These are phyloP conservation scores for Anorthoa munda DNA, from an alignment of 2,888 invertebrate genomes.

Conservation along the genomic window DNA sequence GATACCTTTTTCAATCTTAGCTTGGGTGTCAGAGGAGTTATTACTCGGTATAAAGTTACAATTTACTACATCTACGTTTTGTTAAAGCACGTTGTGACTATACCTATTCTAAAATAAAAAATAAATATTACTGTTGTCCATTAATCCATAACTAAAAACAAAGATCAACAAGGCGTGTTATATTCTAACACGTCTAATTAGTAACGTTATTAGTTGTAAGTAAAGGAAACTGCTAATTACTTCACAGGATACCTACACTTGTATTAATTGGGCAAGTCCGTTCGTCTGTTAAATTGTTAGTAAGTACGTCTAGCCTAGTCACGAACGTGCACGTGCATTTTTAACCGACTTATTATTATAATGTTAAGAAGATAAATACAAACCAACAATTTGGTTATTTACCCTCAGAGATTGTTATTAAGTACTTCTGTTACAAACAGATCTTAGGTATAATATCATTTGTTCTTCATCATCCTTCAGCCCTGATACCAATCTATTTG, in stretches of 20 bases:
- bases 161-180: background rate
- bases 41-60: too few species aligned
- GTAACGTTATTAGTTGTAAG: slow-evolving; percentile 15
- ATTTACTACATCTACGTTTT: too few species aligned
- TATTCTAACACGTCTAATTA: slow-evolving; percentile 12
- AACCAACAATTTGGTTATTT: background rate
- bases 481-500: too few species aligned
- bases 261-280: slow-evolving; percentile 38
- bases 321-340: background rate
- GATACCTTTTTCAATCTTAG: too few species aligned
- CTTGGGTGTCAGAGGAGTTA: too few species aligned
- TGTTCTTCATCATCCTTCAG: background rate
- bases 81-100: too few species aligned
- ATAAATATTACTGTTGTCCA: too few species aligned
- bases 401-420: background rate
- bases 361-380: background rate
- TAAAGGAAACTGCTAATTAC: slow-evolving; percentile 53
- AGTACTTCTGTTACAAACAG: background rate
- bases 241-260: slow-evolving; percentile 49
- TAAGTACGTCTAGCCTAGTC: background rate
- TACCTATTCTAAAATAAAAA: too few species aligned
- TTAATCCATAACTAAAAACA: too few species aligned
- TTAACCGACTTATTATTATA: slow-evolving; percentile 5
- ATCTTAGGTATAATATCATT: too few species aligned
- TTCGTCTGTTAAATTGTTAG: slow-evolving; percentile 34